Conservation (phyloP, 2,797 vertebrate genomes). For the Anas acuta region DNA sequence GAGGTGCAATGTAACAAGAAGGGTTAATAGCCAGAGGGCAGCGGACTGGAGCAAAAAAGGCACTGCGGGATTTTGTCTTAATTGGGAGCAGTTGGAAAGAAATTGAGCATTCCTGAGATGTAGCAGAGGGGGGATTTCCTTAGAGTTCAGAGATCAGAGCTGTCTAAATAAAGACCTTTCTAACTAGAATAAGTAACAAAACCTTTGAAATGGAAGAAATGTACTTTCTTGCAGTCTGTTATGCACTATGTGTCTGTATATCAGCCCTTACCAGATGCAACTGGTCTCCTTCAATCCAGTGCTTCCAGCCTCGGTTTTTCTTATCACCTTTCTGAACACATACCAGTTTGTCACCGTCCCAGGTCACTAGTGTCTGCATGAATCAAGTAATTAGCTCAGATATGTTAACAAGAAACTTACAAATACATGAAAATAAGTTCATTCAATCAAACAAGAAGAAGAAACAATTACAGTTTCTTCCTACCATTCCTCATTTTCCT, state of each 20-base stretch:
- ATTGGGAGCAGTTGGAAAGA: conserved; percentile 1
- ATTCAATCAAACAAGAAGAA: background rate
- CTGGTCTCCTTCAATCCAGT: conserved; percentile 92
- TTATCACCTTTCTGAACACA: conserved; percentile 95
- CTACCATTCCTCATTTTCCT: background rate
- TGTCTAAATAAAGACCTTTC: background rate
- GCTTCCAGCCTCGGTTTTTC: conserved; percentile 93
- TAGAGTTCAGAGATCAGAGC: background rate
- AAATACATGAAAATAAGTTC: background rate
- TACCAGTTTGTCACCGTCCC: conserved; percentile 92
- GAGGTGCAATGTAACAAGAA: background rate
- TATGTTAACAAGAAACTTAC: background rate
- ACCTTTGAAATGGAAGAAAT: background rate
- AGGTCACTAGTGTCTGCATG: conserved; percentile 85
- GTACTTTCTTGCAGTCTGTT: background rate
- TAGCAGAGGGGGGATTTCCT: background rate
- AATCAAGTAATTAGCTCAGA: conserved; percentile 36
- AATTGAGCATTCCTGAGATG: background rate
- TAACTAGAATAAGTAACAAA: background rate
- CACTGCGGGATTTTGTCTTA: background rate
- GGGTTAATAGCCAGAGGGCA: background rate
- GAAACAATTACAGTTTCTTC: background rate
- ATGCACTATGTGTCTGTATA: background rate
- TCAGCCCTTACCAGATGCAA: conserved; percentile 87
- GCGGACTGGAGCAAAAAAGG: background rate